Percentiles rank a stretch among this genome's conserved stretches.
phyloP scores from a whole-genome alignment of 2,113 vertebrate species.

The Pteronura brasiliensis region DNA sequence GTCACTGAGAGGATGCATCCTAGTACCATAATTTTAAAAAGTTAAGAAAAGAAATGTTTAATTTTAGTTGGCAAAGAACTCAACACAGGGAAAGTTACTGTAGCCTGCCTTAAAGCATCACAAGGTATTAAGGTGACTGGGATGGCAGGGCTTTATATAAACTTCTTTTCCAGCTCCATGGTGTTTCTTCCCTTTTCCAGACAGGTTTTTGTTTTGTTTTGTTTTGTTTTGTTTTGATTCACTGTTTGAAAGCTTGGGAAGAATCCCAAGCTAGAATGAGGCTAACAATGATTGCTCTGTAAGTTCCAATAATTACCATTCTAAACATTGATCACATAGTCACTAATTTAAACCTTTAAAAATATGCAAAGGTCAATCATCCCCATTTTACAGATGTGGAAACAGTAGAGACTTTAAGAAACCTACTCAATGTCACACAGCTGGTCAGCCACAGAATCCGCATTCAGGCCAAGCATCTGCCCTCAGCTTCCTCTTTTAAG shows the following conservation, averaged over 20 bases:
- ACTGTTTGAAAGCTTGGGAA: neutral
- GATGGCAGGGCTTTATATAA: neutral
- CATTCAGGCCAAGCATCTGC: neutral
- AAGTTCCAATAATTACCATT: neutral
- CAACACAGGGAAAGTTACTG: neutral
- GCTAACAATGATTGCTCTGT: neutral
- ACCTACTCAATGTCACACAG: neutral
- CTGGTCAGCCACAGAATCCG: neutral
- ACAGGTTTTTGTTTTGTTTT: neutral
- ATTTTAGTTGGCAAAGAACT: neutral
- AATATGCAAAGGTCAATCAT: neutral
- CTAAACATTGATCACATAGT: neutral
- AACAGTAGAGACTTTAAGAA: neutral
- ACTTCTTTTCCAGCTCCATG: neutral
- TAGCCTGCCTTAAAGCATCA: neutral
- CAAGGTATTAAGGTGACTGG: neutral
- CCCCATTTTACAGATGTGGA: neutral
- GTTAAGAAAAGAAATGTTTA: neutral
- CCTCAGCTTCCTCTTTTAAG: neutral
- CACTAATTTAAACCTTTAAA: neutral
- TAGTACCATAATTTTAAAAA: neutral
- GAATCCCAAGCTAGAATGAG: neutral
- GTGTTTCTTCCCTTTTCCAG: neutral
- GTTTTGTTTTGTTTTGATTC: neutral
- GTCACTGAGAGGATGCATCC: neutral